A percentile compares a stretch with the other conserved stretches of the same genome.
Conservation (phyloP, 2,113 vertebrate species). For the Gymnogyps californianus region DNA sequence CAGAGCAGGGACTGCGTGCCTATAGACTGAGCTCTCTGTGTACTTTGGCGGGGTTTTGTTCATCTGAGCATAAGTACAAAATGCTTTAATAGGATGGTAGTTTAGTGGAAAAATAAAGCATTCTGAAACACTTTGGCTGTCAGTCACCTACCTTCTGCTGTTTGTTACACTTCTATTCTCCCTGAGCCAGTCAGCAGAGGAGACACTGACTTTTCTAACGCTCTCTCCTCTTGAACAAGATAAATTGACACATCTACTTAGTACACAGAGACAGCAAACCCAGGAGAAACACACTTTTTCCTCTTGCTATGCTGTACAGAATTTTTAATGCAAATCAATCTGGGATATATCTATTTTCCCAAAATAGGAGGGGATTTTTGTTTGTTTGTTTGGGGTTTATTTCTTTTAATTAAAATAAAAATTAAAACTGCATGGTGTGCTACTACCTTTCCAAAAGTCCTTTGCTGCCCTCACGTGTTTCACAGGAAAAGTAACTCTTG, state of each 20-base stretch:
- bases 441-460: background rate
- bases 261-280: background rate
- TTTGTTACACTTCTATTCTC: background rate
- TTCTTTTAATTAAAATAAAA: background rate
- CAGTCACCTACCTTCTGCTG: background rate
- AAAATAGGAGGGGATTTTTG: background rate
- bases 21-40: background rate
- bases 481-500: background rate
- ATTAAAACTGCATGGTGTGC: background rate
- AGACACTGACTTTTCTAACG: background rate
- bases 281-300: background rate
- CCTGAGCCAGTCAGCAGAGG: background rate
- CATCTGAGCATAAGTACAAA: background rate
- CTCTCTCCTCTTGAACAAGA: background rate
- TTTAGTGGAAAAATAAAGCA: background rate
- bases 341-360: background rate
- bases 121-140: background rate
- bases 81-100: background rate
- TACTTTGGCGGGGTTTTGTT: background rate
- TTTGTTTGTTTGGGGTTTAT: background rate
- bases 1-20: background rate
- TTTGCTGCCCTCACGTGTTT: slow-evolving; percentile 59
- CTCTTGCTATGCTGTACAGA: background rate
- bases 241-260: background rate
- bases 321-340: background rate